phyloP scores from a whole-genome alignment of 2,797 vertebrate genomes.

The Octomys mimax region DNA sequence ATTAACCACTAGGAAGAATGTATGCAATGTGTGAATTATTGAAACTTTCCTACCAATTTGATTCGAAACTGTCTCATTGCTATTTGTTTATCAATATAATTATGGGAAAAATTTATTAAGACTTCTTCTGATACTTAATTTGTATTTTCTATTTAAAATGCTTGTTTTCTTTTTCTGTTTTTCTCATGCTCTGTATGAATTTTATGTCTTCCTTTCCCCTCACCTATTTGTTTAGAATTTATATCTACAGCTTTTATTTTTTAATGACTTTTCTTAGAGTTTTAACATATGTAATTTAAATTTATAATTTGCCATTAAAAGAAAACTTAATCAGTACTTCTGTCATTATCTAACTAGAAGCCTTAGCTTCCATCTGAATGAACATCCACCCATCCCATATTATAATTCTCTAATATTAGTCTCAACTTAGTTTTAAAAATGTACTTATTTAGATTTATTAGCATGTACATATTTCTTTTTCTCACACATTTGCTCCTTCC shows the following conservation, averaged over 20 bases:
- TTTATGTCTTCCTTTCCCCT: background rate
- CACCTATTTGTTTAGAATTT: slow-evolving; percentile 1
- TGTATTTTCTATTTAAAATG: slow-evolving; percentile 1
- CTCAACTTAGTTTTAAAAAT: background rate
- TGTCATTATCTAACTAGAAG: slow-evolving; percentile 3
- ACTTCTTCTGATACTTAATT: slow-evolving; percentile 18
- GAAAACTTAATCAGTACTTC: background rate
- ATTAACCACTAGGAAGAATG: too few relatives aligned
- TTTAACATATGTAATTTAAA: slow-evolving; percentile 16
- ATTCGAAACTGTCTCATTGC: too few relatives aligned
- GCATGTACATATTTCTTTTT: background rate
- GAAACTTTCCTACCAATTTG: too few relatives aligned
- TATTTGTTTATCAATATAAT: too few relatives aligned
- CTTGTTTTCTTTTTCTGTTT: background rate
- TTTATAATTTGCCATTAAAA: slow-evolving; percentile 20
- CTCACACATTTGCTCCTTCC: background rate
- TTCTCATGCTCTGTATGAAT: background rate
- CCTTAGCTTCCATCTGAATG: slow-evolving; percentile 16
- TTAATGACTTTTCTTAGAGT: background rate
- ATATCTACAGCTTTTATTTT: background rate
- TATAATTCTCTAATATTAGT: slow-evolving; percentile 14
- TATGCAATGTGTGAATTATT: too few relatives aligned
- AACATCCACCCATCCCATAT: background rate
- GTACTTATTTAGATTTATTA: slow-evolving; percentile 45
- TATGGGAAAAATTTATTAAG: slow-evolving; percentile 7